Evolutionary conservation across 2,113 vertebrate species (phyloP), one percentile per base, ranked within the genome.

Genomic region (Rhynchopsitta pachyrhyncha): DNA sequence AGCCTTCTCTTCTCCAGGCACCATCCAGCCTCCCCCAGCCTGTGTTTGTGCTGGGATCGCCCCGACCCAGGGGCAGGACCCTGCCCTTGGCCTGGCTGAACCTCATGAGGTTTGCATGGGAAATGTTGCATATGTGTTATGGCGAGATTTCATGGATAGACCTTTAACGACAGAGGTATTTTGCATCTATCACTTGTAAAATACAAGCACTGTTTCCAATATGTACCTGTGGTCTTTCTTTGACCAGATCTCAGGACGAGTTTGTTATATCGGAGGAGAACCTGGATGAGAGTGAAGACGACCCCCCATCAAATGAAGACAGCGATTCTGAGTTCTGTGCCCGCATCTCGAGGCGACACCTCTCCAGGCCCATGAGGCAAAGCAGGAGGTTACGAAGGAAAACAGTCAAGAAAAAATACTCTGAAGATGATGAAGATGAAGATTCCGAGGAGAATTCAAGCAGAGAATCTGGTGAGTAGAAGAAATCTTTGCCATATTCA

Each of bases 341-440:
- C n/a, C 98, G 98, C 11, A 97, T 98, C 82, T 97, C 98, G 50
- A 94, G 98, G 85, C 90, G 98, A 62, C 97, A 98, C 50, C 94
- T 60, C 22, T 90, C 95, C 60, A 96, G 96, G 90, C 98, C 98
- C n/a, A 98, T 98, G 90, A 98, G 97, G 95, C 98, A 98, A 93
- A 98, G 98, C 93, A 97, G 98, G 79, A 91, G 98, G 73, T 97
- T 98, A 85, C 97, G 98, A 73, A 98, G 98, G 94, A 98, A 98
- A 94, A 98, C 97, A 33, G 98, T 97, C 83, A 99, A 98, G 62
- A 98, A 97, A 95, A 98, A 98, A 39, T 99, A 99, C 79, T 99
- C 99, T 0, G 99, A 99, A 28, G 99, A 99, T 11, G 99, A 99
- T 6, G 99, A 99, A 86, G 98, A 98, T 3, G 98, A 99, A 16